These are phyloP conservation scores for Rhinogobio ventralis DNA, from an alignment of 2,797 vertebrate genomes.

Conservation along the genomic window DNA sequence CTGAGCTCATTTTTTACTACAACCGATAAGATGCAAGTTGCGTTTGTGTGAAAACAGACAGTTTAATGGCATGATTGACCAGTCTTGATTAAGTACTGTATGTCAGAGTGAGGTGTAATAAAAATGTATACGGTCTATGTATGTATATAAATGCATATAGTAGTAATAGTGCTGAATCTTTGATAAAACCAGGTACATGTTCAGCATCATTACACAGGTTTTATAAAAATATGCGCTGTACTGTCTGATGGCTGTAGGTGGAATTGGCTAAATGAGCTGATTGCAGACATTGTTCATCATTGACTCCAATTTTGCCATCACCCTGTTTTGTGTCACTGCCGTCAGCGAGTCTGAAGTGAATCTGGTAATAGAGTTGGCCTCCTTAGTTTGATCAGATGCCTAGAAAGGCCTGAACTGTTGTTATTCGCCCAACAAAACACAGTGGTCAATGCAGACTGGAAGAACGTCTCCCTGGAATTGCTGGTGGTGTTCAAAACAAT, in stretches of 20 bases:
- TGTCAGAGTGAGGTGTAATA: not conserved
- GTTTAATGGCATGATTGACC: no score
- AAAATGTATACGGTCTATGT: not conserved
- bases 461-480: not conserved
- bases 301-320: slow-evolving; percentile 1
- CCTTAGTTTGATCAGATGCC: slow-evolving; percentile 15
- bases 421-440: slow-evolving; percentile 4
- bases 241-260: not conserved
- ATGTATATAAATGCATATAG: not conserved
- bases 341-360: not conserved
- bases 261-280: not conserved
- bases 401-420: not conserved
- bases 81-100: no score
- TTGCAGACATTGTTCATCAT: slow-evolving; percentile 4
- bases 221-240: not conserved
- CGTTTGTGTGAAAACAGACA: no score
- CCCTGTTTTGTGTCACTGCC: not conserved
- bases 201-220: not conserved
- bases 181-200: not conserved
- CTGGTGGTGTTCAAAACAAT: not conserved
- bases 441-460: not conserved
- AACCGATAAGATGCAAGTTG: not conserved
- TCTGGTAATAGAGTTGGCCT: not conserved
- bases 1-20: not conserved
- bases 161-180: not conserved